Evolutionary conservation across 1,140 invertebrate genomes (phyloP).

Genomic region (Heliconius melpomene): DNA sequence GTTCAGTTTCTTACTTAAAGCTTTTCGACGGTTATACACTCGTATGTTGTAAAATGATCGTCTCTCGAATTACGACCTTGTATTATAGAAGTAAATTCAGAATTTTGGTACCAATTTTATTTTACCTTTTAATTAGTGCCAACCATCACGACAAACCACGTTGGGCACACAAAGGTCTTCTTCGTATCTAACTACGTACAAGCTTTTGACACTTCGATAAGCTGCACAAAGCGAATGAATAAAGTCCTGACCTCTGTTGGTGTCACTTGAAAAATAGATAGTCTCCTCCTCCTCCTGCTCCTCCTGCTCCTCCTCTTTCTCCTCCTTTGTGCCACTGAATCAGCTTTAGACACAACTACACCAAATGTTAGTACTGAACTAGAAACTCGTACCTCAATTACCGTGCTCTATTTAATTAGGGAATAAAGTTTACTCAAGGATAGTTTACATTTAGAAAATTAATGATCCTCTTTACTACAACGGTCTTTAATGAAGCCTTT

Average conservation of each 20-base stretch:
- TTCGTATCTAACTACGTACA: constrained; percentile 30
- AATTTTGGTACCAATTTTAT: neutral
- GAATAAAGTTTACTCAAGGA: constrained; percentile 29
- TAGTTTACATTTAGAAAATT: constrained; percentile 31
- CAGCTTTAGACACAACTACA: constrained; percentile 36
- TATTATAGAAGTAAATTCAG: neutral
- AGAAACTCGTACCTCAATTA: constrained; percentile 30
- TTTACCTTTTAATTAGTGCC: neutral
- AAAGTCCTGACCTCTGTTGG: constrained; percentile 38
- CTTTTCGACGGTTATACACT: too few relatives aligned
- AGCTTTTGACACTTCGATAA: constrained; percentile 32
- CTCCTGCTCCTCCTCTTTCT: too few relatives aligned
- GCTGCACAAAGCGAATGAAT: constrained; percentile 44
- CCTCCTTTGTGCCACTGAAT: constrained; percentile 40
- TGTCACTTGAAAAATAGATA: constrained; percentile 52
- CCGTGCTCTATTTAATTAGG: constrained; percentile 35
- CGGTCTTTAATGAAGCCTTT: constrained; percentile 16
- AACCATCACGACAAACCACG: neutral
- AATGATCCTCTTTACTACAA: constrained; percentile 13
- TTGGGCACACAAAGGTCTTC: constrained; percentile 26
- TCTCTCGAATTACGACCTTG: neutral
- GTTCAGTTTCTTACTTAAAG: too few relatives aligned
- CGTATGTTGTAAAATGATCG: neutral
- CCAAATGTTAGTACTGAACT: constrained; percentile 30
- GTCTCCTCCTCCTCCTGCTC: neutral